Evolutionary conservation across 2,797 vertebrate species (phyloP).

Genomic region (Rhinichthys osculus): DNA sequence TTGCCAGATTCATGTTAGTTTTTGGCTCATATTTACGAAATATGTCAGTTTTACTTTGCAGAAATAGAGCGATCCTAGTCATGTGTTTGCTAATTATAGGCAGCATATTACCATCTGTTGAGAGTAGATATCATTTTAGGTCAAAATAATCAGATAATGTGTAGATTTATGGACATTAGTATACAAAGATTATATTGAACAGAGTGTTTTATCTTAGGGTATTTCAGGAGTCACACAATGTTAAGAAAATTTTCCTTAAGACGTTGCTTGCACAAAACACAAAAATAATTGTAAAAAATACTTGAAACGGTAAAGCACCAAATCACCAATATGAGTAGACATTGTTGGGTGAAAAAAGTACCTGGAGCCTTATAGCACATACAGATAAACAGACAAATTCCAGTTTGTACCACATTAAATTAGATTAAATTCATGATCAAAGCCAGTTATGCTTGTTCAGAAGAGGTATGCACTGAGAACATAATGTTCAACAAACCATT

Average conservation of each 20-base stretch:
- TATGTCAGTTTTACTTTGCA: conserved; percentile 83
- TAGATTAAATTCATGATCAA: conserved; percentile 66
- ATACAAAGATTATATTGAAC: conserved; percentile 69
- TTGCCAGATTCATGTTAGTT: conserved; percentile 81
- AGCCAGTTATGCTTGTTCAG: conserved; percentile 67
- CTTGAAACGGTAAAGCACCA: not conserved
- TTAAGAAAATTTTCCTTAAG: not conserved
- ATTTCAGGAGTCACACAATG: conserved; percentile 37
- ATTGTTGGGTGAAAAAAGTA: not conserved
- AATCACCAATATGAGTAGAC: not conserved
- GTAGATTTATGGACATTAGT: conserved; percentile 70
- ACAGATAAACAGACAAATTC: conserved; percentile 58
- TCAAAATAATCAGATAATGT: conserved; percentile 76
- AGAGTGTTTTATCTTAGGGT: conserved; percentile 33
- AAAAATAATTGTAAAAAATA: accelerated
- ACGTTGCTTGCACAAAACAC: not conserved
- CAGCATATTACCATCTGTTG: conserved; percentile 82
- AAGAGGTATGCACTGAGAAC: conserved; percentile 68
- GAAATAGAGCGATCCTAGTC: conserved; percentile 80
- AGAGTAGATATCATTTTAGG: conserved; percentile 77
- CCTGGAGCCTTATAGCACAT: not conserved
- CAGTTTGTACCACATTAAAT: conserved; percentile 66
- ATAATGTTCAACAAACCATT: conserved; percentile 78
- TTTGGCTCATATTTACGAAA: conserved; percentile 81
- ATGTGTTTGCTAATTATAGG: conserved; percentile 82